Percentiles rank a stretch among this genome's conserved stretches.
Conservation (phyloP, 2,797 vertebrate species). For the Eidolon dupreanum region DNA sequence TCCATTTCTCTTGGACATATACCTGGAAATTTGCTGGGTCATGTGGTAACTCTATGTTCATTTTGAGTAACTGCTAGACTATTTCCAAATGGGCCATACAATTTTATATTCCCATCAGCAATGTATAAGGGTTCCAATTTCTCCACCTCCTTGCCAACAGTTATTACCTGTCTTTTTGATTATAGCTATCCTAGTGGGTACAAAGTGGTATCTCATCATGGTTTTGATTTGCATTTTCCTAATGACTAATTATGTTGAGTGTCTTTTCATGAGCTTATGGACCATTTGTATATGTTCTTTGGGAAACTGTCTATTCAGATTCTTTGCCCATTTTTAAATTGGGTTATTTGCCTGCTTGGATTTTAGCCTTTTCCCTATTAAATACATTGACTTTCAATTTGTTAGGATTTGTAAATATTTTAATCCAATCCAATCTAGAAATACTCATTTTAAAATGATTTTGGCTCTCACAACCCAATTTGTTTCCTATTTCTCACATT, state of each 20-base stretch:
- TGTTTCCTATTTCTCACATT: background rate
- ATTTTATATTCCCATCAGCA: background rate
- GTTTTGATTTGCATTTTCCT: conserved; percentile 21
- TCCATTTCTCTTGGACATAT: background rate
- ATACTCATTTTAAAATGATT: background rate
- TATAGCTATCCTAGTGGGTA: background rate
- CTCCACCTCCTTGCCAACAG: background rate
- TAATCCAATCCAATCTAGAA: conserved; percentile 10
- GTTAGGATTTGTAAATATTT: conserved; percentile 35
- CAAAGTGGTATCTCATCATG: background rate
- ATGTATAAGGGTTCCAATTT: background rate
- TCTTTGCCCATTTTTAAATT: conserved; percentile 50
- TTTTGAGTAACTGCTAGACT: conserved; percentile 33
- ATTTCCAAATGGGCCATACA: background rate
- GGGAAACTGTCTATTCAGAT: background rate
- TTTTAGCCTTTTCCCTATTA: conserved; percentile 34
- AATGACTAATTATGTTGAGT: background rate
- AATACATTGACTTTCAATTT: background rate
- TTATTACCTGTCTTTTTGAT: background rate
- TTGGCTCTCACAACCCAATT: background rate
- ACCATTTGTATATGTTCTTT: background rate
- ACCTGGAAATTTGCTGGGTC: background rate
- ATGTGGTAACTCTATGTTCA: background rate
- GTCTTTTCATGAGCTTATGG: background rate
- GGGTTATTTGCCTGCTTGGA: conserved; percentile 28